phyloP scores from a whole-genome alignment of 92 coral and sea anemone genomes.

The Zoanthus solanderi region DNA sequence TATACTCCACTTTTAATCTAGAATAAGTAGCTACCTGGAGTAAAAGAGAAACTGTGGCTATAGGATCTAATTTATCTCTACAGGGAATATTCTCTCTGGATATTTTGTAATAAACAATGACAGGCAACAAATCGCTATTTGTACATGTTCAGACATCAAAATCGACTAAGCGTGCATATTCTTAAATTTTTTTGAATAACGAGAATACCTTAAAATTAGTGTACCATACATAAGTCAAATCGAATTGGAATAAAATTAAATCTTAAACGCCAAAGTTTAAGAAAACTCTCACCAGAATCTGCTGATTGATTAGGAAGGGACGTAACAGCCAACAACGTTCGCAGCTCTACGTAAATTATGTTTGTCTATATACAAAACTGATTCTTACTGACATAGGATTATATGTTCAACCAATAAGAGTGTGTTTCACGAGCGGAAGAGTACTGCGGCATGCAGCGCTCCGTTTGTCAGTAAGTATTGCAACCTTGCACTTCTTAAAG shows the following conservation, averaged over 20 bases:
- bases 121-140: background rate
- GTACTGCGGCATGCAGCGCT: too few relatives aligned
- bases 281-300: background rate
- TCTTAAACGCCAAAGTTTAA: background rate
- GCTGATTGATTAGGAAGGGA: background rate
- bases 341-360: too few relatives aligned
- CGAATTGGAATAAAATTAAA: background rate
- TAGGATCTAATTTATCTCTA: background rate
- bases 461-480: too few relatives aligned
- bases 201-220: background rate
- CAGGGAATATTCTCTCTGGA: background rate
- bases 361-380: too few relatives aligned
- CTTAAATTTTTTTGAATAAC: background rate
- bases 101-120: background rate
- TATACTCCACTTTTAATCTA: background rate
- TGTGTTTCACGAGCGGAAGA: too few relatives aligned
- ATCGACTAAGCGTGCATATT: background rate
- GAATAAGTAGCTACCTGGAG: background rate
- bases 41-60: background rate
- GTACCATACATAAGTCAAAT: background rate
- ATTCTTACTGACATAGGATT: too few relatives aligned
- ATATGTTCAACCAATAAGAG: too few relatives aligned
- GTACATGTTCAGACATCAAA: slow-evolving; percentile 3
- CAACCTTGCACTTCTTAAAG: too few relatives aligned
- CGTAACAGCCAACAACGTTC: too few relatives aligned